Percentiles rank a stretch among this genome's conserved stretches.
Conservation (phyloP, 2,113 vertebrate genomes). For the Chrysochloris asiatica region DNA sequence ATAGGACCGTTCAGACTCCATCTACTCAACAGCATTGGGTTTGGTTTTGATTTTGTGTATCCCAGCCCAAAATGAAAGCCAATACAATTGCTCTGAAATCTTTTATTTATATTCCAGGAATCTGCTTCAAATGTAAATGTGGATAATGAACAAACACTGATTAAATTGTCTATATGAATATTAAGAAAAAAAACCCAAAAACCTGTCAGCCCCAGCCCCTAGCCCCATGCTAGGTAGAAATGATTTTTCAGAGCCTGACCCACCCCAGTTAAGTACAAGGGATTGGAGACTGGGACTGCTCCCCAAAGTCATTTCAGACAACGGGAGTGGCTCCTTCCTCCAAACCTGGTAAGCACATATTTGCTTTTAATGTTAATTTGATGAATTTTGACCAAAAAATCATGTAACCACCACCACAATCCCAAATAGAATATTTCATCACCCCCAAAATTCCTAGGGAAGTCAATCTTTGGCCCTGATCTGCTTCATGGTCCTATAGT, state of each 20-base stretch:
- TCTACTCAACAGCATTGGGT: too few species aligned
- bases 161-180: conserved; percentile 77
- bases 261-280: not conserved
- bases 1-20: too few species aligned
- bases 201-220: not conserved
- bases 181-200: conserved; percentile 33
- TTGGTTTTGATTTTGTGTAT: not conserved
- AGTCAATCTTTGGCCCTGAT: not conserved
- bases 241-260: not conserved
- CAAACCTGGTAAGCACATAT: not conserved
- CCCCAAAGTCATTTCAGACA: not conserved
- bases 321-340: not conserved
- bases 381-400: not conserved
- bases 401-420: not conserved
- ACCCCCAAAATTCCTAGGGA: not conserved
- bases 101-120: conserved; percentile 68
- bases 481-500: not conserved
- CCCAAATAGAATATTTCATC: not conserved
- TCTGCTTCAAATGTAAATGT: conserved; percentile 52
- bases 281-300: not conserved
- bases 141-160: conserved; percentile 74
- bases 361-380: not conserved
- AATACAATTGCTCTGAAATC: conserved; percentile 20
- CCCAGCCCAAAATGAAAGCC: not conserved
- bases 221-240: too few species aligned